These are phyloP conservation scores for Pseudococcus viburni DNA, from an alignment of 2,888 invertebrate genomes.

Conservation along the genomic window DNA sequence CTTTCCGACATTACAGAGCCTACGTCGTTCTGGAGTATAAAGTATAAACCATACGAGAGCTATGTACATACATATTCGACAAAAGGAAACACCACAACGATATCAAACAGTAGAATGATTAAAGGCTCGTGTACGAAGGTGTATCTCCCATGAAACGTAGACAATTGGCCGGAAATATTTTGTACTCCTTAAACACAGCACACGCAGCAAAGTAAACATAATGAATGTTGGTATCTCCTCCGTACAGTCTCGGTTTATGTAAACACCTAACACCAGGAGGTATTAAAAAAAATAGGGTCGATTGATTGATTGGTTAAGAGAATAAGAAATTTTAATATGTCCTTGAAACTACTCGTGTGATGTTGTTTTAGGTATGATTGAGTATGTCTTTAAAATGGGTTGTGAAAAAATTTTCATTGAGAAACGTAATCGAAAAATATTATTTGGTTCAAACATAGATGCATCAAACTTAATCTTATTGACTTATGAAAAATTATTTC, in stretches of 20 bases:
- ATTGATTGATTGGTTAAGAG: not conserved
- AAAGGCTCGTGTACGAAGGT: not conserved
- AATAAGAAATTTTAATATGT: not conserved
- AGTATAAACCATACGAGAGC: not conserved
- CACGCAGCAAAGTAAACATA: constrained; percentile 14
- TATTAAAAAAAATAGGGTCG: not conserved
- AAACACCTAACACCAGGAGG: constrained; percentile 26
- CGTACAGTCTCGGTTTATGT: not conserved
- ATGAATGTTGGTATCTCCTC: not conserved
- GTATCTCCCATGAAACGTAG: constrained; percentile 2
- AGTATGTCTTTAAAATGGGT: too few species aligned
- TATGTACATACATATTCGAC: not conserved
- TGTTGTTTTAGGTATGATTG: not conserved
- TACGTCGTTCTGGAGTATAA: not conserved
- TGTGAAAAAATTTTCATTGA: too few species aligned
- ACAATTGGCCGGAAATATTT: constrained; percentile 38
- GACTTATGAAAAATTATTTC: too few species aligned
- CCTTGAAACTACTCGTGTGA: not conserved
- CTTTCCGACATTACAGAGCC: not conserved
- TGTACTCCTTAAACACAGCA: not conserved
- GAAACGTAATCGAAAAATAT: too few species aligned
- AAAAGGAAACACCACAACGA: not conserved
- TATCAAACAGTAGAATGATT: not conserved
- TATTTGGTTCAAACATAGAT: too few species aligned
- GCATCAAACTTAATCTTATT: too few species aligned